Evolutionary conservation across 2,113 vertebrate species (phyloP).

Genomic region (Ranitomeya imitator): DNA sequence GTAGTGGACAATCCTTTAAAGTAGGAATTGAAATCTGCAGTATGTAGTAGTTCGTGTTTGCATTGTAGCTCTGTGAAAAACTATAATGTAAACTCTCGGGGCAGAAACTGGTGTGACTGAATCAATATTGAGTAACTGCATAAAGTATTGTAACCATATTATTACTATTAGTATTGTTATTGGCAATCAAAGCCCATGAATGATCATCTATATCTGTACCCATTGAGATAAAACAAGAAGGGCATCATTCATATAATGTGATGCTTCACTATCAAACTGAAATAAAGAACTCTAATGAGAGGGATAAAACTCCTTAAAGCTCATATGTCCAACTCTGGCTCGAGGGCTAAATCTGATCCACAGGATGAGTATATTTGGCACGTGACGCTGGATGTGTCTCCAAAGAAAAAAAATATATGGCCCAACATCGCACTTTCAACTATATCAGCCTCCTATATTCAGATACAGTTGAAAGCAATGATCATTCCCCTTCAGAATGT

Average conservation of each 20-base stretch:
- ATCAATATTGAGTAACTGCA: background rate
- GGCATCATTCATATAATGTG: background rate
- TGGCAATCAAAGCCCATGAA: background rate
- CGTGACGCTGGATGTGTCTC: no score
- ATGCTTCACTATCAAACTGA: background rate
- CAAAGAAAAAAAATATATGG: no score
- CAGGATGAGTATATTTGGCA: no score
- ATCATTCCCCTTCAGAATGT: no score
- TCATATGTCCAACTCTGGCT: no score
- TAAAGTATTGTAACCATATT: background rate
- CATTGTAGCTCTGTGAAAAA: background rate
- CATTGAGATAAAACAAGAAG: background rate
- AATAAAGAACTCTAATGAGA: background rate
- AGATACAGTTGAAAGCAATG: no score
- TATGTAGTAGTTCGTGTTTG: background rate
- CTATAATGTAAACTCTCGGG: background rate
- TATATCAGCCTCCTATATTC: no score
- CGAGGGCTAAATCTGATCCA: no score
- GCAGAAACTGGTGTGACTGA: constrained; percentile 19
- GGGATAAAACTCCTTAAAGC: no score
- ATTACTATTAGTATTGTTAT: background rate
- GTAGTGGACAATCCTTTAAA: no score
- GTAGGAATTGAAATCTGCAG: background rate
- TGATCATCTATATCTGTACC: background rate
- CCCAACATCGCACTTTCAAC: no score